A percentile compares a stretch with the other conserved stretches of the same genome.
These are phyloP conservation scores for Gobius niger DNA, from an alignment of 2,113 vertebrate genomes.

Conservation along the genomic window DNA sequence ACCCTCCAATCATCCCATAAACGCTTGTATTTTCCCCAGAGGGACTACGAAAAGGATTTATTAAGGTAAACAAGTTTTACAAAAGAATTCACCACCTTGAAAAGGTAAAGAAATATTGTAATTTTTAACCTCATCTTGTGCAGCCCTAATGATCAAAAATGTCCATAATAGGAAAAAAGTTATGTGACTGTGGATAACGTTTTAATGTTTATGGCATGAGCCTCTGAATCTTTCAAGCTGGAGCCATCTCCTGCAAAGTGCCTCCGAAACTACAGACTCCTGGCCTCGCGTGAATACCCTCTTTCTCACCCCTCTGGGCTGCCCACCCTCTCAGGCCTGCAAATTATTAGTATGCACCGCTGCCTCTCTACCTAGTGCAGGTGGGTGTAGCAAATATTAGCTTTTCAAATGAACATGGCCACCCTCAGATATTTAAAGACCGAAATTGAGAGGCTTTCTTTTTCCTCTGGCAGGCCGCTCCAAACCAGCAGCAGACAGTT, in stretches of 20 bases:
- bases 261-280: conserved; percentile 23
- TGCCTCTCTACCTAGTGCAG: conserved; percentile 58
- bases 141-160: too few relatives aligned
- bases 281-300: conserved; percentile 51
- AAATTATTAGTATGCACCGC: conserved; percentile 52
- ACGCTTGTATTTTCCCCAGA: too few relatives aligned
- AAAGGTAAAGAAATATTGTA: too few relatives aligned
- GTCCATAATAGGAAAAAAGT: too few relatives aligned
- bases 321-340: conserved; percentile 37
- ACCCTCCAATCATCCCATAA: too few relatives aligned
- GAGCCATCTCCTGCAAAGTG: conserved; percentile 9
- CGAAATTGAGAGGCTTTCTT: conserved; percentile 68
- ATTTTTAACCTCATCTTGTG: too few relatives aligned
- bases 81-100: too few relatives aligned
- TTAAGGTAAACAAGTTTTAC: too few relatives aligned
- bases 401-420: conserved; percentile 74
- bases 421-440: conserved; percentile 71
- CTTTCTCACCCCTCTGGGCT: conserved; percentile 54
- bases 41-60: too few relatives aligned
- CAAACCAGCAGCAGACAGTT: conserved; percentile 66
- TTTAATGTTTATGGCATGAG: neutral
- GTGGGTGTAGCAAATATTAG: conserved; percentile 77
- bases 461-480: conserved; percentile 55
- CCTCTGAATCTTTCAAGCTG: neutral
- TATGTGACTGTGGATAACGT: too few relatives aligned